Percentiles rank a stretch among this genome's conserved stretches.
Evolutionary conservation across 2,888 invertebrate species (phyloP).

Genomic region (Heliconius ethilla): DNA sequence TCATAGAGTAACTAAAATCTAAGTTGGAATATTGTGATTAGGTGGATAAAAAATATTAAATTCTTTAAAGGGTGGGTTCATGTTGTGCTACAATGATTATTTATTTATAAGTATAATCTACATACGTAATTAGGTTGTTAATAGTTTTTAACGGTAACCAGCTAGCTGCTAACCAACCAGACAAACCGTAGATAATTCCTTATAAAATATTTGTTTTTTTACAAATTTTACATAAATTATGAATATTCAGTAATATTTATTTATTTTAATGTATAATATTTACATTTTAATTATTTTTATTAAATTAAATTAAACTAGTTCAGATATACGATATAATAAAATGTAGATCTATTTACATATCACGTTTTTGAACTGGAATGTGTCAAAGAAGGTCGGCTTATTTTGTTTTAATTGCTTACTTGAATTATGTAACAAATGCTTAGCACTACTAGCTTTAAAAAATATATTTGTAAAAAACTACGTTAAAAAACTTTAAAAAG

Average conservation of each 20-base stretch:
- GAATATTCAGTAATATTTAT: not conserved
- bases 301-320: not conserved
- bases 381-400: not conserved
- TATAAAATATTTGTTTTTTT: not conserved
- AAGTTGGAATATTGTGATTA: not conserved
- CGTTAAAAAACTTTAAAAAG: too few species aligned
- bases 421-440: not conserved
- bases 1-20: not conserved
- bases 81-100: not conserved
- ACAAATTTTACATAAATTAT: not conserved
- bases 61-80: not conserved
- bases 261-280: not conserved
- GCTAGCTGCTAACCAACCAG: too few species aligned
- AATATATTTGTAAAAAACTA: too few species aligned
- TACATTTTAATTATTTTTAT: not conserved
- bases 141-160: not conserved
- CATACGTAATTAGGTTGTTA: not conserved
- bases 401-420: not conserved
- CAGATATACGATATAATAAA: not conserved
- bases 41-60: not conserved
- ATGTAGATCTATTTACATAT: slow-evolving; percentile 25
- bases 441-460: too few species aligned
- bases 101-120: not conserved
- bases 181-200: not conserved
- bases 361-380: slow-evolving; percentile 30